These are phyloP conservation scores for Lophotis ruficrista DNA, from an alignment of 2,113 vertebrate genomes.

Conservation along the genomic window DNA sequence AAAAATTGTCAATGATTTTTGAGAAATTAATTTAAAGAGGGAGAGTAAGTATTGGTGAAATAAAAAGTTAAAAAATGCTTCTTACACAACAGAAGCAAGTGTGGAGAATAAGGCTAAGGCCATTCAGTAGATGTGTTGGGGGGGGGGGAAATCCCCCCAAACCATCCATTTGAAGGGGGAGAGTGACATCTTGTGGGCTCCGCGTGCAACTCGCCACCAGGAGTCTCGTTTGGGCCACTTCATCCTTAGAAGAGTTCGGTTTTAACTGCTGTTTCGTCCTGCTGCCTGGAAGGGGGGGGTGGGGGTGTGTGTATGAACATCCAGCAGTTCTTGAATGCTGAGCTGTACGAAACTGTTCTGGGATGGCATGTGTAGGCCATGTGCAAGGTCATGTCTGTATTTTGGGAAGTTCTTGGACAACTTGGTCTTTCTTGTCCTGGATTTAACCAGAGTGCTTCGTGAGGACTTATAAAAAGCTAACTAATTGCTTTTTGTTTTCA, in stretches of 20 bases:
- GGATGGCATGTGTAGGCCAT: neutral
- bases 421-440: neutral
- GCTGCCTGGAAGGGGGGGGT: accelerated
- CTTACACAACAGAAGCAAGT: neutral
- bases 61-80: neutral
- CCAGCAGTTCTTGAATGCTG: neutral
- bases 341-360: neutral
- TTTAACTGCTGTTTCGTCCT: neutral
- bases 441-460: neutral
- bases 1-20: neutral
- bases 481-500: neutral
- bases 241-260: accelerated
- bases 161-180: neutral
- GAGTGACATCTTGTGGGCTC: slow-evolving; percentile 74
- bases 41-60: neutral
- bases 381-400: neutral
- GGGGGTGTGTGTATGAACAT: accelerated
- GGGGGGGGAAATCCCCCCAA: no score
- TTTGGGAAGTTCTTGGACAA: neutral
- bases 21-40: neutral
- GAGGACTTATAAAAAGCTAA: accelerated
- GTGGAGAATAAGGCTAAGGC: neutral
- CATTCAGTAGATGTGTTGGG: accelerated
- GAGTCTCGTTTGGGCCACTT: accelerated
- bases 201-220: neutral